Percentiles rank a stretch among this genome's conserved stretches.
Evolutionary conservation across 1,140 invertebrate genomes (phyloP).

Genomic region (Brachionus manjavacas): DNA sequence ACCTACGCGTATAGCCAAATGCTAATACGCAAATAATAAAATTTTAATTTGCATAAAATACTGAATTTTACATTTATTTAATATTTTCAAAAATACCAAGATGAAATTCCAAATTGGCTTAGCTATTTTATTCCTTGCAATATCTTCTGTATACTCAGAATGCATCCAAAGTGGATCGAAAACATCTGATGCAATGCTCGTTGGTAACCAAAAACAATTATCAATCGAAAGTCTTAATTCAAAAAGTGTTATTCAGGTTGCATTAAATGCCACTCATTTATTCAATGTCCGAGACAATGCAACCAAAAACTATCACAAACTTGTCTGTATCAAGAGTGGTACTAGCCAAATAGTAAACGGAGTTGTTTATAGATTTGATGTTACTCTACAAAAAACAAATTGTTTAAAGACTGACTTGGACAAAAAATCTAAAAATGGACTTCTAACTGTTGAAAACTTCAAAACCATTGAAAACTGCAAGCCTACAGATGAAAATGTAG

Average conservation of each 20-base stretch:
- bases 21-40: neutral
- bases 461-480: neutral
- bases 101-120: neutral
- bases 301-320: conserved; percentile 8
- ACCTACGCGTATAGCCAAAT: neutral
- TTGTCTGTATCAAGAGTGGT: conserved; percentile 24
- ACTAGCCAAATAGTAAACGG: neutral
- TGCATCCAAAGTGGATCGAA: neutral
- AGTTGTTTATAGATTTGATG: neutral
- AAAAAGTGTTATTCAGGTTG: neutral
- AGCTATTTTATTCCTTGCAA: neutral
- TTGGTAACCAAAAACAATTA: neutral
- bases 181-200: neutral
- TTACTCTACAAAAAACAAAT: neutral
- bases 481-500: neutral
- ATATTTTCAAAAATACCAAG: neutral
- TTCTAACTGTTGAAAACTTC: neutral
- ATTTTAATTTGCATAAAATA: neutral
- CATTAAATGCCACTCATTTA: neutral
- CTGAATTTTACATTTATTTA: neutral
- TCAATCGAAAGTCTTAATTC: neutral
- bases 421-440: neutral
- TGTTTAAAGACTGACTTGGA: neutral
- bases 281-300: neutral
- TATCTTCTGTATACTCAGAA: neutral